Conservation (phyloP, 2,888 invertebrate species). For the Blera fallax region DNA sequence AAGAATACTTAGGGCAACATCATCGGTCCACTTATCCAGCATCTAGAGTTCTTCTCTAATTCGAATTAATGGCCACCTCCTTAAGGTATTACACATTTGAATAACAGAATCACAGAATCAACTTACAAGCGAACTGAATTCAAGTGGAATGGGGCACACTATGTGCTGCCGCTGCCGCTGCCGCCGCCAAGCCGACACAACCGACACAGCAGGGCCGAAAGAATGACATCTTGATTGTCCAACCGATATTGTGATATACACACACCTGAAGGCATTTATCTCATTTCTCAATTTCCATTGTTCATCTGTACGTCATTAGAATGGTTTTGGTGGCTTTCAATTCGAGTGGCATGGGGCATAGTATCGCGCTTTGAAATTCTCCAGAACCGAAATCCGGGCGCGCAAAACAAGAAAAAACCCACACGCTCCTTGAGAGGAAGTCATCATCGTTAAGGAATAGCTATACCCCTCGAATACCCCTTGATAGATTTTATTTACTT, state of each 20-base stretch:
- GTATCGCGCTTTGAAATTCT: slow-evolving; percentile 36
- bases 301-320: slow-evolving; percentile 64
- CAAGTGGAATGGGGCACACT: background rate
- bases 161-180: background rate
- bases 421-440: slow-evolving; percentile 71
- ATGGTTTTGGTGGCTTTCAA: slow-evolving; percentile 29
- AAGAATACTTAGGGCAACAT: slow-evolving; percentile 62
- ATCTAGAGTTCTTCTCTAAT: slow-evolving; percentile 38
- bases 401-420: slow-evolving; percentile 33
- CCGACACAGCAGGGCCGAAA: too few species aligned
- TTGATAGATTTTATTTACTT: slow-evolving; percentile 48
- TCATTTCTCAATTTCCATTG: slow-evolving; percentile 58
- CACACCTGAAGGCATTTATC: slow-evolving; percentile 57
- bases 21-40: slow-evolving; percentile 50
- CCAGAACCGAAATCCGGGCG: background rate
- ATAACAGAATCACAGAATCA: slow-evolving; percentile 29
- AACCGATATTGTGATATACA: slow-evolving; percentile 19
- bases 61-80: slow-evolving; percentile 61
- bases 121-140: background rate
- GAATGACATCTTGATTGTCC: slow-evolving; percentile 71
- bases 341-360: slow-evolving; percentile 34
- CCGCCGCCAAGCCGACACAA: slow-evolving; percentile 18
- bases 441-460: slow-evolving; percentile 60
- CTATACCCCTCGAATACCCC: background rate
- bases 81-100: slow-evolving; percentile 50